Conservation (phyloP, 2,888 invertebrate genomes). For the Chironomus riparius region DNA sequence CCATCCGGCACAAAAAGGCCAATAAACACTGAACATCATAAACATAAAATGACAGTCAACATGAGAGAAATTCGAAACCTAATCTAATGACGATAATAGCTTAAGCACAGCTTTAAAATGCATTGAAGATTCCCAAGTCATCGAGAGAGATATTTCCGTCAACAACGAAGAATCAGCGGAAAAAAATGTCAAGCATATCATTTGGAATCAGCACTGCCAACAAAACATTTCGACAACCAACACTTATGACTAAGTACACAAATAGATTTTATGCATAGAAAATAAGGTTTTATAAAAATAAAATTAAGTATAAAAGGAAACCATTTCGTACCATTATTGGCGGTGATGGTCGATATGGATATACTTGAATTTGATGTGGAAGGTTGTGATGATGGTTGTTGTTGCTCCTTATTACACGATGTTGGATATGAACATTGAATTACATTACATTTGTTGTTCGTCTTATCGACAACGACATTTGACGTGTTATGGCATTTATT, state of each 20-base stretch:
- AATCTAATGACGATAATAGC: no score
- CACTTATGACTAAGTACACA: not conserved
- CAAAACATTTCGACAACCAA: not conserved
- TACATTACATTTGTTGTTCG: not conserved
- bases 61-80: no score
- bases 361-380: not conserved
- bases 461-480: not conserved
- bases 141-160: no score
- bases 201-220: not conserved
- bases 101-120: no score
- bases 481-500: not conserved
- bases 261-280: not conserved
- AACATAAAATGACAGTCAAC: no score
- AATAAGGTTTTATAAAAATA: not conserved
- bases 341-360: not conserved
- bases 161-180: no score
- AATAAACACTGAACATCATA: no score
- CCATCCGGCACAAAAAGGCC: no score
- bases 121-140: no score
- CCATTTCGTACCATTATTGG: not conserved
- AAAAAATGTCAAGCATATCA: not conserved
- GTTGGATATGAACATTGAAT: not conserved
- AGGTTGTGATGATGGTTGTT: slow-evolving; percentile 6
- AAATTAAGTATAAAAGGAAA: not conserved
- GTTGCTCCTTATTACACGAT: not conserved